These are phyloP conservation scores for Pantherophis alleghaniensis DNA, from an alignment of 2,797 vertebrate genomes.

Conservation along the genomic window DNA sequence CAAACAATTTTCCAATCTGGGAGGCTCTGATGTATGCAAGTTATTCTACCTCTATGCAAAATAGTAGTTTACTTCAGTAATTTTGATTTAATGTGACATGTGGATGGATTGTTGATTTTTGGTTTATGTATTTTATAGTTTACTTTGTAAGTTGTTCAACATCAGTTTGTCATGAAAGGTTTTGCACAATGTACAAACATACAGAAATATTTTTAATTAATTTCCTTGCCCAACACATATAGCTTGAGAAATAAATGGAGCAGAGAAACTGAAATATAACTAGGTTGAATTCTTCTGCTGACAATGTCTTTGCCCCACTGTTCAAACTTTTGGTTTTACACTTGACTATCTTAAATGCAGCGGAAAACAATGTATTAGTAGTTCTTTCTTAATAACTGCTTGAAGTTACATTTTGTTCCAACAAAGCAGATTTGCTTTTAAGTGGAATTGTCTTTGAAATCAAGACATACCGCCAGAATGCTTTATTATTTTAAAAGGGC, in stretches of 20 bases:
- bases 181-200: background rate
- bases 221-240: background rate
- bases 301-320: background rate
- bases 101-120: background rate
- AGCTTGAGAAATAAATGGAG: background rate
- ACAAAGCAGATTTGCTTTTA: background rate
- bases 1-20: background rate
- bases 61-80: background rate
- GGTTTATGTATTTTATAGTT: background rate
- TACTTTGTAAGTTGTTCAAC: background rate
- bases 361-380: background rate
- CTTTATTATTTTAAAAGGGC: background rate
- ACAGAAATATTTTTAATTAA: background rate
- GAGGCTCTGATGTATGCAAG: background rate
- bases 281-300: background rate
- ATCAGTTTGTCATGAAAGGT: background rate
- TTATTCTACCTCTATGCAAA: background rate
- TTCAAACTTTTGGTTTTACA: background rate
- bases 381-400: no score
- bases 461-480: background rate
- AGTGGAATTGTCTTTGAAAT: slow-evolving; percentile 1
- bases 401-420: background rate
- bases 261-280: background rate
- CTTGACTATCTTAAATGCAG: background rate
- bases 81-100: background rate